Evolutionary conservation across 2,113 vertebrate genomes (phyloP), one percentile per base, ranked within the genome.

Genomic region (Physeter macrocephalus): DNA sequence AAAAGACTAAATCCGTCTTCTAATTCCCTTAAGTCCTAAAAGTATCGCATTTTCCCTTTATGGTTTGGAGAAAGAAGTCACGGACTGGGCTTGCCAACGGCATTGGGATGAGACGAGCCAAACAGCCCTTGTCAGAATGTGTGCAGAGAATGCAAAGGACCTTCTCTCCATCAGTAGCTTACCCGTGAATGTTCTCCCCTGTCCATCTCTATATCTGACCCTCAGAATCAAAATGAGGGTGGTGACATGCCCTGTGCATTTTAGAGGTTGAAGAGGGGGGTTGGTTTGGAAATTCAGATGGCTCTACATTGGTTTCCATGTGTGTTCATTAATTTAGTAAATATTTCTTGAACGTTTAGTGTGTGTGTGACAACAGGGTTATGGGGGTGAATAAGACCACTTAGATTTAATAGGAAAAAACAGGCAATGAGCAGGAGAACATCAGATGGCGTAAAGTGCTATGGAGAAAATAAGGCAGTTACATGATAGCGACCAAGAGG

Each of bases 21-120:
- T 95, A 90, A 94, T 96, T 94, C 89, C 93, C 57, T 29, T 71
- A 97, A 66, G 46, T 84, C 94, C 94, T 87, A 39, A 83, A 96
- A 88, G 90, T 62, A 78, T 80, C 91, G 89, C 64, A 69, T 92
- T 80, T 83, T 72, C 90, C 71, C 87, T 67, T 88, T 72, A 69
- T 59, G 81, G 90, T 87, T 52, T 31, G 54, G 52, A 95, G 86
- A 77, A 82, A 85, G 72, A 36, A 87, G 64, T 54, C 72, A 27
- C 0, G 3, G 72, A 6, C 25, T 0, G 23, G 39, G 39, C 39
- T 93, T 67, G 9, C 89, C 52, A 29, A 2, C 62, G 67, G 54
- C 39, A 0, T 43, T 59, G 27, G 46, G 80, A n/a, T 71, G 71
- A 61, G 31, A 46, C 20, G 52, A 86, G 62, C 39, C 39, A n/a